A percentile compares a stretch with the other conserved stretches of the same genome.
These are phyloP conservation scores for Branchinecta sandiegonensis DNA, from an alignment of 2,888 invertebrate genomes.

Conservation along the genomic window DNA sequence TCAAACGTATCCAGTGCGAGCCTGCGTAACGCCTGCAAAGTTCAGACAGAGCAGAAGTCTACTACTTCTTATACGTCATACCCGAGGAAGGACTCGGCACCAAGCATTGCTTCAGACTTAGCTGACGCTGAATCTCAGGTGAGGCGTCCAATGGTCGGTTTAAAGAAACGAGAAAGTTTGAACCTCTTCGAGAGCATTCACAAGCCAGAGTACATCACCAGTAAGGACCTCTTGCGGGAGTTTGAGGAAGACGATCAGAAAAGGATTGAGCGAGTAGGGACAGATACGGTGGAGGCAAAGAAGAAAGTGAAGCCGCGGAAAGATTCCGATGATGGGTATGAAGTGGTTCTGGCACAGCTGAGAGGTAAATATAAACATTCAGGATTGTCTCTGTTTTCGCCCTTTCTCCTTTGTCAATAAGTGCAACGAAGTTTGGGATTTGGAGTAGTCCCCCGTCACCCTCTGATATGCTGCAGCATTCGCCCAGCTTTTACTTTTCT, in stretches of 20 bases:
- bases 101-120: too few relatives aligned
- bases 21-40: too few relatives aligned
- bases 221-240: not conserved
- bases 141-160: too few relatives aligned
- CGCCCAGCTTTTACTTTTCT: too few relatives aligned
- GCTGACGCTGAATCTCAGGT: too few relatives aligned
- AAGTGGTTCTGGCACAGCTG: conserved; percentile 44
- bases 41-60: too few relatives aligned
- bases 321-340: conserved; percentile 33
- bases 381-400: conserved; percentile 19
- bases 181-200: not conserved
- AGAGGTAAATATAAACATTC: conserved; percentile 40
- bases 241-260: not conserved
- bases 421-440: not conserved
- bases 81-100: too few relatives aligned
- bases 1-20: too few relatives aligned
- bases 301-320: too few relatives aligned
- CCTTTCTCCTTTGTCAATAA: conserved; percentile 7
- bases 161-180: not conserved
- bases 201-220: not conserved
- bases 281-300: too few relatives aligned
- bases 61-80: too few relatives aligned
- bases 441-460: not conserved
- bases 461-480: too few relatives aligned
- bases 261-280: not conserved